A percentile compares a stretch with the other conserved stretches of the same genome.
Evolutionary conservation across 2,113 vertebrate species (phyloP).

Genomic region (Daphoenositta chrysoptera): DNA sequence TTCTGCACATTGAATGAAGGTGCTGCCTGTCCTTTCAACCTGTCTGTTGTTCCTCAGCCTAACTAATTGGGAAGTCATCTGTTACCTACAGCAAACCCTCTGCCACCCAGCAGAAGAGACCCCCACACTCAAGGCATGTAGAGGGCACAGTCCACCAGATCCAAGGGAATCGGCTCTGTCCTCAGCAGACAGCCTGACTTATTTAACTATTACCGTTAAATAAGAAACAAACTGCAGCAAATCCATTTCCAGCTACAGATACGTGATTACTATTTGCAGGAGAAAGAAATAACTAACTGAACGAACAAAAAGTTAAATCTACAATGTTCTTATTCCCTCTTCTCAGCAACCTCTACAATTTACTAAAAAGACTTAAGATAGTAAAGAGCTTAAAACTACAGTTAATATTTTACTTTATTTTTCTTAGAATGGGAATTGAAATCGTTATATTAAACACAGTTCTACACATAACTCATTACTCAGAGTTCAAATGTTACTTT

Average conservation of each 20-base stretch:
- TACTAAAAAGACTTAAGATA: background rate
- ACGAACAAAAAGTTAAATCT: background rate
- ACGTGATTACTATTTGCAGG: background rate
- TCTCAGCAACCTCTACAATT: background rate
- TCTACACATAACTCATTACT: background rate
- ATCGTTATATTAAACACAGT: background rate
- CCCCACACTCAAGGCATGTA: accelerated
- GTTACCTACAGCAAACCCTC: background rate
- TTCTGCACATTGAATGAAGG: accelerated
- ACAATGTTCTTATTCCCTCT: background rate
- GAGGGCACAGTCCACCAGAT: accelerated
- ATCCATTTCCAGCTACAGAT: background rate
- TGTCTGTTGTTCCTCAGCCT: background rate
- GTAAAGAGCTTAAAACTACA: background rate
- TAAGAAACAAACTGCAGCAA: background rate
- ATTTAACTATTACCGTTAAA: background rate
- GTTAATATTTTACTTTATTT: background rate
- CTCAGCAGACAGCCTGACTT: background rate
- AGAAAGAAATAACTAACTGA: background rate
- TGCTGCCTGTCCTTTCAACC: background rate
- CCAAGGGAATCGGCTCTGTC: background rate
- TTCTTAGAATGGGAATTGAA: background rate
- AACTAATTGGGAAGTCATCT: background rate
- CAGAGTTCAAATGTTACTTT: background rate
- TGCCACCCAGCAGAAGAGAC: background rate